Evolutionary conservation across 2,797 vertebrate genomes (phyloP).

Genomic region (Tenualosa thibaudeaui): DNA sequence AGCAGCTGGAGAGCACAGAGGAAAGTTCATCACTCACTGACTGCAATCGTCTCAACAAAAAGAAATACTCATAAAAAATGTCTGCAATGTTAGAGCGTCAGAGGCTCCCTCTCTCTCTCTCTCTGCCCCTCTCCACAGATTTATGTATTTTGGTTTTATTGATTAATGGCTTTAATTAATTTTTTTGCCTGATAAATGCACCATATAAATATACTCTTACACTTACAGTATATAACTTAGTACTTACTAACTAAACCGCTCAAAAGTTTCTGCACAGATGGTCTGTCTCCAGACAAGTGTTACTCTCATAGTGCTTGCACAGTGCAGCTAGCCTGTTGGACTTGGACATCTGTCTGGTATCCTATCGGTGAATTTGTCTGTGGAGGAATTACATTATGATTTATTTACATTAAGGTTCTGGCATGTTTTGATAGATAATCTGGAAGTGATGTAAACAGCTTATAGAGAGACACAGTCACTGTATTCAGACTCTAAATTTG

Average conservation of each 20-base stretch:
- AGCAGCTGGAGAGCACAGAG: slow-evolving; percentile 40
- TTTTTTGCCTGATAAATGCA: too few species aligned
- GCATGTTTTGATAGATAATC: slow-evolving; percentile 21
- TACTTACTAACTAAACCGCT: too few species aligned
- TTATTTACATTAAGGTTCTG: slow-evolving; percentile 4
- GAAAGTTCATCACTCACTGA: slow-evolving; percentile 27
- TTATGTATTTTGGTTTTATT: too few species aligned
- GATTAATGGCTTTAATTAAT: too few species aligned
- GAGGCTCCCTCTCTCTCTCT: too few species aligned
- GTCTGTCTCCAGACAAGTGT: neutral
- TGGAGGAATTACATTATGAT: neutral
- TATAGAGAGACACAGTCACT: neutral
- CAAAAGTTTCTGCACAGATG: neutral
- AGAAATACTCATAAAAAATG: neutral
- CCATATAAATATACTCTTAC: too few species aligned
- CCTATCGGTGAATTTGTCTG: neutral
- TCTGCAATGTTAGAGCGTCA: neutral
- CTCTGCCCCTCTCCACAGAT: too few species aligned
- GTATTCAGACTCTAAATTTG: neutral
- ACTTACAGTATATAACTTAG: too few species aligned
- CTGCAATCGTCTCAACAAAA: neutral
- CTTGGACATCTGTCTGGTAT: neutral
- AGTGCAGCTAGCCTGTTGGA: neutral
- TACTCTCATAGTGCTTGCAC: neutral
- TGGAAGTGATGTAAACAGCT: neutral